Evolutionary conservation across 2,797 vertebrate species (phyloP), one percentile per base, ranked within the genome.

Genomic region (Sebastiscus tertius): DNA sequence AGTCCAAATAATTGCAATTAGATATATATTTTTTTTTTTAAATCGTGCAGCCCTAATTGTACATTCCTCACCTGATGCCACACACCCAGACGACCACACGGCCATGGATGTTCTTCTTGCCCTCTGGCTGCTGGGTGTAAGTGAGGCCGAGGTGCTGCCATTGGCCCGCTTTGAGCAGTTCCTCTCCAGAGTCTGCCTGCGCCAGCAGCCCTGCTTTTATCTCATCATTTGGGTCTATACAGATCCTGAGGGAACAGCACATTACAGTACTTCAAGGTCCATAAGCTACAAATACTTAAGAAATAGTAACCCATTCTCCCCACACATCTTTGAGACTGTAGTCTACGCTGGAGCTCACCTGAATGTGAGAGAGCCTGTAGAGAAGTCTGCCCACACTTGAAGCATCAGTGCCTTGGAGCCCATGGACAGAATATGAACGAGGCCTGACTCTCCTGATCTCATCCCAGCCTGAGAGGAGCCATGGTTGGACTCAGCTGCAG

Each of bases 361-460:
- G 95, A 99, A 99, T 79, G 96, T 95, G 67, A 99, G 96, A 2
- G 92, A 91, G 87, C 97, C 95, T 3, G 93, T 96, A 62, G 91
- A 96, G 86, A 98, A 90, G 90, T 98, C 95, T n/a, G 97, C 96
- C 99, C 99, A 99, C 87, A 99, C 95, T 95, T 99, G 99, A 81
- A 99, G 96, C 97, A 99, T 99, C 92, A 99, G 42, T 1, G 97
- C 96, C 93, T 98, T 99, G 85, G 99, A 99, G 85, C 99, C 99
- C 95, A 99, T 78, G 42, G 99, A 99, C 82, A 99, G 92, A 75
- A 99, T 88, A 89, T 99, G 99, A 87, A 98, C 79, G 42, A 97
- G 97, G 66, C 94, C 93, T 71, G 97, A 96, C 81, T 98, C 97
- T 65, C 94, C n/a, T 81, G 95, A 93, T 66, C 92, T 96, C 14